Evolutionary conservation across 2,113 vertebrate species (phyloP), one percentile per base, ranked within the genome.

Genomic region (Lonchura striata): DNA sequence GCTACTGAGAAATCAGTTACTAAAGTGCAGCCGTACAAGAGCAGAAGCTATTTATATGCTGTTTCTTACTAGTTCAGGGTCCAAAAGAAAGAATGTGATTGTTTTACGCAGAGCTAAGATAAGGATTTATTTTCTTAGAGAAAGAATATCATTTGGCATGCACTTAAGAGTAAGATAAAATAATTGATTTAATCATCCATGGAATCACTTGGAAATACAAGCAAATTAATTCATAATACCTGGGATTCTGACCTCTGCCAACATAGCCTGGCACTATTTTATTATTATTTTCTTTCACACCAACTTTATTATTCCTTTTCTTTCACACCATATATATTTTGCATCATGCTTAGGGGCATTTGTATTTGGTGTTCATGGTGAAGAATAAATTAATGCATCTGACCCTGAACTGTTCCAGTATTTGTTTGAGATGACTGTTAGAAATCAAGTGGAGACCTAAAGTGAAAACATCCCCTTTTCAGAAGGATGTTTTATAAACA

Each of bases 1-100:
- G 96, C 97, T 97, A 90, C 94, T 77, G 91, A 97, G 95, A 96
- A 95, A 88, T 97, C 95, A 95, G 97, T 97, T 97, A 97, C 94
- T 92, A 81, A 91, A 94, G 94, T 78, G 92, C 94, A 74, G 61
- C 86, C 84, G 10, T 77, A 92, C 75, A 76, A 64, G 78, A 87
- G 60, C 50, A 87, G 64, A 82, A 68, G 59, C 31, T 33, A 37
- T 39, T 88, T 53, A 49, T 59, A 33, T 1, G 39, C 52, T 13
- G 30, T 65, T 94, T 89, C 87, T 79, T 50, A 78, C 16, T 63
- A 82, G 82, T 92, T 95, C 86, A 90, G 91, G 86, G 76, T 81
- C 94, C 86, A 74, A 69, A 80, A 70, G 79, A 90, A 92, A 77
- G 53, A 84, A 75, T 6, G 56, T 94, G 93, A 96, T 85, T 94